phyloP scores from a whole-genome alignment of 1,140 invertebrate species.

The Pissodes strobi region DNA sequence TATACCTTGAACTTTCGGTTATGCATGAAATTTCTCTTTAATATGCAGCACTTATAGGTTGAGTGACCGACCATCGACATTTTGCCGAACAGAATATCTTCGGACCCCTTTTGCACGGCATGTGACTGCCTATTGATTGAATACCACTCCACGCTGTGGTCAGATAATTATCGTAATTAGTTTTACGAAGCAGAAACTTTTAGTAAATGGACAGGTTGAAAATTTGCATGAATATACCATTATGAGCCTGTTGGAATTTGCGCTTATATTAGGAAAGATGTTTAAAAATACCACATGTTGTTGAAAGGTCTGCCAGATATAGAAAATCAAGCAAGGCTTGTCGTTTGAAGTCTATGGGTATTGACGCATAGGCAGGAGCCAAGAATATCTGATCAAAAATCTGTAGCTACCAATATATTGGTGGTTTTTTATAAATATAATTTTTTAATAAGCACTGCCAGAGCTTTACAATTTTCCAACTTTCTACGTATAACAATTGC shows the following conservation, averaged over 20 bases:
- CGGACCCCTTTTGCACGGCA: constrained; percentile 15
- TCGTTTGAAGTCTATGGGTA: too few species aligned
- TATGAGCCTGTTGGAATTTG: background rate
- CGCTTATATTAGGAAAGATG: background rate
- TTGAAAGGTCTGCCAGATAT: too few species aligned
- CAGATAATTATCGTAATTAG: constrained; percentile 10
- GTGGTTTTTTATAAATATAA: too few species aligned
- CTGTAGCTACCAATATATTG: too few species aligned
- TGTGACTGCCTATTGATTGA: constrained; percentile 14
- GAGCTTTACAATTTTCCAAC: too few species aligned
- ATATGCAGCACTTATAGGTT: constrained; percentile 17
- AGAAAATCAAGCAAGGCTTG: too few species aligned
- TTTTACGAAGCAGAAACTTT: constrained; percentile 1
- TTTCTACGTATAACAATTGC: too few species aligned
- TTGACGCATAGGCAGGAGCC: too few species aligned
- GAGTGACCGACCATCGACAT: constrained; percentile 15
- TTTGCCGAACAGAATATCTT: constrained; percentile 9
- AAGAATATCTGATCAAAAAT: too few species aligned
- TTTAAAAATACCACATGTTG: too few species aligned
- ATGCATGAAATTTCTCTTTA: constrained; percentile 21
- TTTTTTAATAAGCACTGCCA: too few species aligned
- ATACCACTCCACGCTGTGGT: constrained; percentile 7
- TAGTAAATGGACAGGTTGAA: too few species aligned
- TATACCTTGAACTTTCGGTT: constrained; percentile 11
- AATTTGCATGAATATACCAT: background rate